These are phyloP conservation scores for Promerops cafer DNA, from an alignment of 2,113 vertebrate species.

Conservation along the genomic window DNA sequence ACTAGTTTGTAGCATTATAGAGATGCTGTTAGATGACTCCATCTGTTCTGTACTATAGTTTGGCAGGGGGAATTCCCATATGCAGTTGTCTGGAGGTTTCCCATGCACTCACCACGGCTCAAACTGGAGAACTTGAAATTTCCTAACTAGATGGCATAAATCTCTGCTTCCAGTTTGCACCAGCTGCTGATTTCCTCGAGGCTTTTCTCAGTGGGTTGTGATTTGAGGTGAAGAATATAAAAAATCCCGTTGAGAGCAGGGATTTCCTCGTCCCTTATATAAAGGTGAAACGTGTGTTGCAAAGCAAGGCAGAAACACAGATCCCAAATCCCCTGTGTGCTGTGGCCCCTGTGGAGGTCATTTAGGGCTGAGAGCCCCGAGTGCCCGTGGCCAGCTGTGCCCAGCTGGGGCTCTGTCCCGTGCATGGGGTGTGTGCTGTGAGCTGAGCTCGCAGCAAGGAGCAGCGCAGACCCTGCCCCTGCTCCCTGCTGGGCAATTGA, in stretches of 20 bases:
- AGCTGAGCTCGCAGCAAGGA: rapidly evolving
- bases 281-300: rapidly evolving
- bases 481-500: no score
- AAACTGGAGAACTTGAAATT: neutral
- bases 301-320: neutral
- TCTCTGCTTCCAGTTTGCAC: neutral
- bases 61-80: slow-evolving; percentile 36
- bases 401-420: rapidly evolving
- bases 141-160: neutral
- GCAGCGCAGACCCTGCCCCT: neutral
- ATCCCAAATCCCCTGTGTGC: rapidly evolving
- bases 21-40: slow-evolving; percentile 41
- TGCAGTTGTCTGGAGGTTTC: slow-evolving; percentile 29
- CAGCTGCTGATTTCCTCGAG: neutral
- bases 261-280: rapidly evolving
- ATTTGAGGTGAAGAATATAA: neutral
- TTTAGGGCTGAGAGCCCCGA: rapidly evolving
- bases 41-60: slow-evolving; percentile 36
- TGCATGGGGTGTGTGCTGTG: neutral
- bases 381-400: neutral
- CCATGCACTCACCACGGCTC: neutral
- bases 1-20: slow-evolving; percentile 27
- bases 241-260: rapidly evolving
- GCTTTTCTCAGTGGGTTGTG: neutral
- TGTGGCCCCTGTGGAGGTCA: rapidly evolving